phyloP scores from a whole-genome alignment of 2,797 vertebrate genomes.

The Potorous gilbertii region DNA sequence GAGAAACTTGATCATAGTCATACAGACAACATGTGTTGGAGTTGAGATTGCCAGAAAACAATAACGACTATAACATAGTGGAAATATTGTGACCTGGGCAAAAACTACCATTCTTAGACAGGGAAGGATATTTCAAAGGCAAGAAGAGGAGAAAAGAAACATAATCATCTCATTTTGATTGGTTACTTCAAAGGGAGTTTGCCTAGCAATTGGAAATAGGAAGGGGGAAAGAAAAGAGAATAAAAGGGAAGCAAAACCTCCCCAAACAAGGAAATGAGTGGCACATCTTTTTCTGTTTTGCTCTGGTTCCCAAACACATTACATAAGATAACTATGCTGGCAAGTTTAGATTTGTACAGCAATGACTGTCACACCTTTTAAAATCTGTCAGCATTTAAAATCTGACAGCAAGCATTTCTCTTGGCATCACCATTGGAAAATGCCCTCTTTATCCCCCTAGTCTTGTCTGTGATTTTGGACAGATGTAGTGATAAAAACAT shows the following conservation, averaged over 20 bases:
- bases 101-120: conserved; percentile 41
- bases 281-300: conserved; percentile 46
- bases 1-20: background rate
- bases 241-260: background rate
- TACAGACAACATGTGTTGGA: background rate
- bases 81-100: conserved; percentile 16
- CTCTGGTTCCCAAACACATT: conserved; percentile 61
- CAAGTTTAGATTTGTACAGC: background rate
- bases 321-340: conserved; percentile 30
- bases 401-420: conserved; percentile 16
- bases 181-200: conserved; percentile 61
- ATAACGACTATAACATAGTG: background rate
- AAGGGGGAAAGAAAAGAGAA: conserved; percentile 64
- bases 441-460: conserved; percentile 52
- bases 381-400: conserved; percentile 62
- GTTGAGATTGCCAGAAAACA: background rate
- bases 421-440: conserved; percentile 17
- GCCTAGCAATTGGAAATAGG: conserved; percentile 73
- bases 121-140: conserved; percentile 45
- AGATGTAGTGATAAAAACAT: conserved; percentile 50
- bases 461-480: conserved; percentile 45
- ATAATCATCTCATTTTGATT: conserved; percentile 29
- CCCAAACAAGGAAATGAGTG: conserved; percentile 55
- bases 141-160: background rate
- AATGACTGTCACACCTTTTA: conserved; percentile 53